phyloP scores from a whole-genome alignment of 30 jellyfish, hydroid and myxozoan species.

The Cassiopea andromeda region DNA sequence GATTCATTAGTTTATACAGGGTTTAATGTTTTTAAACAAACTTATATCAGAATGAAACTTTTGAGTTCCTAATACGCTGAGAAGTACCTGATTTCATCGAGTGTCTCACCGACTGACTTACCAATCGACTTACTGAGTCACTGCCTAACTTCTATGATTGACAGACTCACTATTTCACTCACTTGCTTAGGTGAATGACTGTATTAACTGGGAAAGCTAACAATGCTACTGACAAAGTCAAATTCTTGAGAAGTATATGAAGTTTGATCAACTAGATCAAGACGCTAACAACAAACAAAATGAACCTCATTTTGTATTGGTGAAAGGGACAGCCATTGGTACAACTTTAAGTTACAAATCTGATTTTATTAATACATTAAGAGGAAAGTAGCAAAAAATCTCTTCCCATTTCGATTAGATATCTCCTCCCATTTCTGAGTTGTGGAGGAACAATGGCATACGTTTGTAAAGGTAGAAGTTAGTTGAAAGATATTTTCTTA shows the following conservation, averaged over 20 bases:
- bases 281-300: too few relatives aligned
- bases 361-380: neutral
- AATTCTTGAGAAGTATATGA: too few relatives aligned
- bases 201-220: too few relatives aligned
- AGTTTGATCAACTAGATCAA: too few relatives aligned
- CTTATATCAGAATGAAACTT: neutral
- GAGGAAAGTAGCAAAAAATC: neutral
- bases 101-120: neutral
- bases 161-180: neutral
- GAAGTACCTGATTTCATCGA: too few relatives aligned
- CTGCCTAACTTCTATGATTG: neutral
- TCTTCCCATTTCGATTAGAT: neutral
- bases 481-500: slow-evolving; percentile 18
- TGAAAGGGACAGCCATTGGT: neutral
- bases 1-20: too few relatives aligned
- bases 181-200: too few relatives aligned
- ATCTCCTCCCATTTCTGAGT: neutral
- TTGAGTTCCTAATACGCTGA: neutral
- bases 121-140: neutral
- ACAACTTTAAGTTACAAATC: neutral
- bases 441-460: neutral
- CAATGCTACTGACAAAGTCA: too few relatives aligned
- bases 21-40: too few relatives aligned
- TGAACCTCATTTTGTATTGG: too few relatives aligned
- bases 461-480: neutral